Base-by-base conservation (phyloP, 2,113 vertebrate species). In the Asarcornis scutulata region DNA sequence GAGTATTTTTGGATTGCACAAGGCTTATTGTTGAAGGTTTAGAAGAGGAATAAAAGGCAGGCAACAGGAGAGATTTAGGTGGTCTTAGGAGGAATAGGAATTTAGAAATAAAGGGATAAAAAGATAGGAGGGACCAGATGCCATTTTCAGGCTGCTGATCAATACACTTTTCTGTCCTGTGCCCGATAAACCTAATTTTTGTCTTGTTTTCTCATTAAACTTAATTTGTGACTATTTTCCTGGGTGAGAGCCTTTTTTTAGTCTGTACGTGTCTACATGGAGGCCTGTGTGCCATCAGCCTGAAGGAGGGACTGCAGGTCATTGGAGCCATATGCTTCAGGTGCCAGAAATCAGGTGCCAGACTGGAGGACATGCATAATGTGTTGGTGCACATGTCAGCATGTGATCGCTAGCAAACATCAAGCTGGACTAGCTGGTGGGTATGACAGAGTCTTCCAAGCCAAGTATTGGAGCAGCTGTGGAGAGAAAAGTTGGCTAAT, bases 281-380 rank as follows among this genome's bases (percentile, higher is more conserved):
- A 73, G 4, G 27, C 6, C 10, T 64, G 42, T 76, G 32, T n/a
- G 9, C 29, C 34, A 66, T 15, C 11, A 50, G 34, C 6, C 9
- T 52, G 38, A 72, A 55, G 0, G 0, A 5, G 5, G 22, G 22
- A 4, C 11, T 58, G 17, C 4, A 72, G 27, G 15, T 42, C 20
- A 15, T 7, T 46, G 21, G 6, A 3, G 34, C 12, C 4, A 31
- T 0, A 1, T 25, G 14, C 34, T 36, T 74, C 1, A 0, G n/a
- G 6, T 75, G 16, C 23, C n/a, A 89, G 31, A 6, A 79, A 18
- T 31, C 64, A n/a, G n/a, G n/a, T n/a, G n/a, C n/a, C n/a, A 83
- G 23, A 6, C 52, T 40, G 26, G 3, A 71, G 12, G 17, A 27
- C 27, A 4, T 34, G 17, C 18, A 34, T 40, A 40, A 18, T 8